Base-by-base conservation (phyloP, 2,888 invertebrate species). In the Crioceris asparagi region DNA sequence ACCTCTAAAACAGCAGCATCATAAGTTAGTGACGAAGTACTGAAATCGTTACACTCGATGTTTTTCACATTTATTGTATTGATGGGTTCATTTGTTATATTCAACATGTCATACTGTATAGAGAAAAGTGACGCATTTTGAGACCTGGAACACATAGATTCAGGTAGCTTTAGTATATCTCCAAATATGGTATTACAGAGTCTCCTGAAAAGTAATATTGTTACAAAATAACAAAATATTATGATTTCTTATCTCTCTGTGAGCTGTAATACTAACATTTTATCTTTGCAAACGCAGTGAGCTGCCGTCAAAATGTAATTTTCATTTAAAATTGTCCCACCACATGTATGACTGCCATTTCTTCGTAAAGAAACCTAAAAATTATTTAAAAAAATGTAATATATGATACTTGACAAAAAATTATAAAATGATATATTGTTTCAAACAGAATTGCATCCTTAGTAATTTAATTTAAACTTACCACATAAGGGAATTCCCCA, bases 401-500 rank as follows among this genome's bases (percentile, higher is more conserved):
- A 15, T n/a, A n/a, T n/a, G n/a, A n/a, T n/a, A n/a, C n/a, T n/a
- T n/a, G n/a, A n/a, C n/a, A n/a, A n/a, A n/a, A n/a, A n/a, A n/a
- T n/a, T n/a, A n/a, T n/a, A n/a, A n/a, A n/a, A n/a, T n/a, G n/a
- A n/a, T n/a, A n/a, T n/a, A n/a, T n/a, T n/a, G n/a, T n/a, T n/a
- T n/a, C n/a, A n/a, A n/a, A n/a, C n/a, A n/a, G n/a, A n/a, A n/a
- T n/a, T n/a, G n/a, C n/a, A n/a, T n/a, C n/a, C n/a, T n/a, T n/a
- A n/a, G n/a, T n/a, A n/a, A n/a, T n/a, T n/a, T 10, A 1, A 3
- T 17, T 10, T 34, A 11, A 33, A 46, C 43, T 46, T 45, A 53
- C 53, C 14, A 49, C 53, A 43, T 41, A 53, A 10, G 51, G 53
- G 40, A 50, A 53, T 43, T 53, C 53, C 33, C 50, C 53, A 35